These are phyloP conservation scores for Drosophila mimetica DNA, from an alignment of 2,888 invertebrate genomes.

Conservation along the genomic window DNA sequence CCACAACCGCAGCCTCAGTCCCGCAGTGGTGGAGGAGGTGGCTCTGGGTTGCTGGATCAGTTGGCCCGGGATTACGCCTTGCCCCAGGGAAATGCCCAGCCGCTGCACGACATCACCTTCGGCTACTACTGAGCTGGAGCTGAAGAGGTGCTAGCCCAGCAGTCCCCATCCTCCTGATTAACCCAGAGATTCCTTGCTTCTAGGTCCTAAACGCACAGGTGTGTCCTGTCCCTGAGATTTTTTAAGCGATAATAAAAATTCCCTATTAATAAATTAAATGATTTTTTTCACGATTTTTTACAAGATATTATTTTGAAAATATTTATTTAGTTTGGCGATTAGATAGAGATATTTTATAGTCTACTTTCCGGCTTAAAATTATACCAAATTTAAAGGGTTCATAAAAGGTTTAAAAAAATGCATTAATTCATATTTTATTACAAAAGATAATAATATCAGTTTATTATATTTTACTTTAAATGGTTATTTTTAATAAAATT, in stretches of 20 bases:
- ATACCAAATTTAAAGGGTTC: not conserved
- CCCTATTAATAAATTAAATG: conserved; percentile 20
- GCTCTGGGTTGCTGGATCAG: conserved; percentile 89
- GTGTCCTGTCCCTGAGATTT: conserved; percentile 27
- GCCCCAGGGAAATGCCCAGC: conserved; percentile 88
- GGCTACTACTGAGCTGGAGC: conserved; percentile 87
- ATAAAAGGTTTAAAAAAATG: not conserved
- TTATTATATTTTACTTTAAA: too few relatives aligned
- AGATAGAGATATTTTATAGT: not conserved
- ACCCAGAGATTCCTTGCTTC: conserved; percentile 34
- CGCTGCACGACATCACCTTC: conserved; percentile 93
- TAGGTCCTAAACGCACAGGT: conserved; percentile 37
- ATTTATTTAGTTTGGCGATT: too few relatives aligned
- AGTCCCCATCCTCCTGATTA: conserved; percentile 15
- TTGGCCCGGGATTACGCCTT: conserved; percentile 92
- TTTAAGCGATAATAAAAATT: conserved; percentile 43
- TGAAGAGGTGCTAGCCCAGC: not conserved
- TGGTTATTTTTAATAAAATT: too few relatives aligned
- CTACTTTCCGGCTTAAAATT: not conserved
- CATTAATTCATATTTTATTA: too few relatives aligned
- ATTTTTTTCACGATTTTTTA: too few relatives aligned
- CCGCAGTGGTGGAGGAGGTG: conserved; percentile 81
- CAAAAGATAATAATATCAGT: too few relatives aligned
- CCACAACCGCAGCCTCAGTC: conserved; percentile 72
- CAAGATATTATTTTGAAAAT: too few relatives aligned